phyloP scores from a whole-genome alignment of 2,113 vertebrate genomes.

The Dromaius novaehollandiae region DNA sequence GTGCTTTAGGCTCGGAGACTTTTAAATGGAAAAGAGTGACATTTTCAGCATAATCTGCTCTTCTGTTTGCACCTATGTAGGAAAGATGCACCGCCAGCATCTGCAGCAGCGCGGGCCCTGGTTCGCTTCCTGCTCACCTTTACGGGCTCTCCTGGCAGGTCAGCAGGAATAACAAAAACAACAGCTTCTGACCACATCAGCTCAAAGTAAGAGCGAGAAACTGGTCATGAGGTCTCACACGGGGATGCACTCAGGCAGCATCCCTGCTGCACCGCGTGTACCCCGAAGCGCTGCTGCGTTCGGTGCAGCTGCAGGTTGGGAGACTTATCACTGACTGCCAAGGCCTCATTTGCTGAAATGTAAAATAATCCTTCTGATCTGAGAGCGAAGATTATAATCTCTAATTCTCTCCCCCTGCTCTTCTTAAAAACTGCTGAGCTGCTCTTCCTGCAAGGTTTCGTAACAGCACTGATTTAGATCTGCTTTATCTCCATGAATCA shows the following conservation, averaged over 20 bases:
- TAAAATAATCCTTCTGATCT: neutral
- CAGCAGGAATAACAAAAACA: neutral
- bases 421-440: neutral
- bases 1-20: neutral
- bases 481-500: neutral
- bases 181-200: neutral
- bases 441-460: neutral
- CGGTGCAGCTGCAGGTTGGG: neutral
- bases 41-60: neutral
- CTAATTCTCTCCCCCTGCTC: neutral
- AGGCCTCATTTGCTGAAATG: neutral
- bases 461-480: neutral
- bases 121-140: neutral
- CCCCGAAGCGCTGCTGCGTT: accelerated
- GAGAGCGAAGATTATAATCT: neutral
- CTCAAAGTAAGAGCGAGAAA: accelerated
- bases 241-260: neutral
- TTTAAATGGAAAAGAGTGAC: neutral
- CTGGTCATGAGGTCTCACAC: accelerated
- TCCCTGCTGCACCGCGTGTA: neutral
- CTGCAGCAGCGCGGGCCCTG: neutral
- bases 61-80: accelerated
- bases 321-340: accelerated
- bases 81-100: neutral
- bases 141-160: neutral